Conservation (phyloP, 64 coral and sea anemone genomes). For the Porites australiensis region DNA sequence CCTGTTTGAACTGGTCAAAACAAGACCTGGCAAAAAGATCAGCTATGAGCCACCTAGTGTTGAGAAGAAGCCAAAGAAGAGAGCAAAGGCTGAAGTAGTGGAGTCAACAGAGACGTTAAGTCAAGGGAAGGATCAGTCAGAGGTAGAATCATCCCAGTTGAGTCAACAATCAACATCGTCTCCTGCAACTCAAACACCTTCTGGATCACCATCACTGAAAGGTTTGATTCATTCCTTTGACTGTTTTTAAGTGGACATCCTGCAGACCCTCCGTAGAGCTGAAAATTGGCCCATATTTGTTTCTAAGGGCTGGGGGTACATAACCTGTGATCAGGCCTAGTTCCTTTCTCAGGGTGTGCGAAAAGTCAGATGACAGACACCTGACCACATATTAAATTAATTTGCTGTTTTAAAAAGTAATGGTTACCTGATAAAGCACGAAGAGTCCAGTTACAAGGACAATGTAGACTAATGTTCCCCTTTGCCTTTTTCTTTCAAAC, state of each 20-base stretch:
- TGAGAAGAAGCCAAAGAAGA: conserved; percentile 60
- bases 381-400: too few species aligned
- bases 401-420: too few species aligned
- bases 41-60: background rate
- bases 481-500: background rate
- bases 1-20: conserved; percentile 79
- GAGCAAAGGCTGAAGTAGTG: background rate
- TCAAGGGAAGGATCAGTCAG: background rate
- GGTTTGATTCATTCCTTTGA: conserved; percentile 8
- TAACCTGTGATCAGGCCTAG: too few species aligned
- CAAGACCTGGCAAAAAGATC: conserved; percentile 71
- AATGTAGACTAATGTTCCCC: background rate
- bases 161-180: conserved; percentile 8
- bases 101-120: background rate
- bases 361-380: too few species aligned
- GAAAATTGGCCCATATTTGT: too few species aligned
- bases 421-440: conserved; percentile 2
- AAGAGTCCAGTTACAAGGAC: background rate
- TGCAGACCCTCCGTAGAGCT: too few species aligned
- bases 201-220: conserved; percentile 5
- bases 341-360: too few species aligned
- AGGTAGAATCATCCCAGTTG: background rate
- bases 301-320: too few species aligned
- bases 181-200: conserved; percentile 55
- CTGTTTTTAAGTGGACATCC: background rate